phyloP scores from a whole-genome alignment of 1,140 invertebrate genomes.

The Bradynema listronoti region DNA sequence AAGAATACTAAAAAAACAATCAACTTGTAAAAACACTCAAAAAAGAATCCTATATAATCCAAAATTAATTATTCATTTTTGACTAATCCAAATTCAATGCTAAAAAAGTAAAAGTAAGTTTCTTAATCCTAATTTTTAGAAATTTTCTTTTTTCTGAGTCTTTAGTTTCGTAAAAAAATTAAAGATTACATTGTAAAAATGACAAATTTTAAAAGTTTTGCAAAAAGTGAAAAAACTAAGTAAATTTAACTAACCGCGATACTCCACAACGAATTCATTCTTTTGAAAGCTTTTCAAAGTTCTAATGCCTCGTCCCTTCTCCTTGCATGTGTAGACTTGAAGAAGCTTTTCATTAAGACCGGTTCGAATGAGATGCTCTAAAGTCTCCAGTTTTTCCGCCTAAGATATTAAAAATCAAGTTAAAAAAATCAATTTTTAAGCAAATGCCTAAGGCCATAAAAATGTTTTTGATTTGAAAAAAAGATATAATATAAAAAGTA shows the following conservation, averaged over 20 bases:
- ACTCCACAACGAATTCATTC: constrained; percentile 41
- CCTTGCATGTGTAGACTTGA: constrained; percentile 25
- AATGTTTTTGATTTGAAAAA: constrained; percentile 1
- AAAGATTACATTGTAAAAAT: too few species aligned
- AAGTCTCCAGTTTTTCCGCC: constrained; percentile 22
- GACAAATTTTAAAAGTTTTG: too few species aligned
- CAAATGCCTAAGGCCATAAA: neutral
- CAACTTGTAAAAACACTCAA: too few species aligned
- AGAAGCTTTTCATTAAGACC: constrained; percentile 29
- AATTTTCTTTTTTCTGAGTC: too few species aligned
- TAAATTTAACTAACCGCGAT: constrained; percentile 36
- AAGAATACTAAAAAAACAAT: too few species aligned
- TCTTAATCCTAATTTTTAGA: too few species aligned
- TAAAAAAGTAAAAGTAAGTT: too few species aligned
- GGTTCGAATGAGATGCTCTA: constrained; percentile 27
- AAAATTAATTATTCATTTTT: too few species aligned
- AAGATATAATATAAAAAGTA: neutral
- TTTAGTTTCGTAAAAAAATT: too few species aligned
- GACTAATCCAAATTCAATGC: too few species aligned
- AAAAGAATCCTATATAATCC: too few species aligned
- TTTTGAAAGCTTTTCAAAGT: constrained; percentile 26
- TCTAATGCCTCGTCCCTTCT: constrained; percentile 35
- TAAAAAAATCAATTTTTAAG: neutral
- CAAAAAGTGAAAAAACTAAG: too few species aligned
- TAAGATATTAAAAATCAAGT: constrained; percentile 22